phyloP scores from a whole-genome alignment of 2,797 vertebrate species.

The Toxotes lorentzi region DNA sequence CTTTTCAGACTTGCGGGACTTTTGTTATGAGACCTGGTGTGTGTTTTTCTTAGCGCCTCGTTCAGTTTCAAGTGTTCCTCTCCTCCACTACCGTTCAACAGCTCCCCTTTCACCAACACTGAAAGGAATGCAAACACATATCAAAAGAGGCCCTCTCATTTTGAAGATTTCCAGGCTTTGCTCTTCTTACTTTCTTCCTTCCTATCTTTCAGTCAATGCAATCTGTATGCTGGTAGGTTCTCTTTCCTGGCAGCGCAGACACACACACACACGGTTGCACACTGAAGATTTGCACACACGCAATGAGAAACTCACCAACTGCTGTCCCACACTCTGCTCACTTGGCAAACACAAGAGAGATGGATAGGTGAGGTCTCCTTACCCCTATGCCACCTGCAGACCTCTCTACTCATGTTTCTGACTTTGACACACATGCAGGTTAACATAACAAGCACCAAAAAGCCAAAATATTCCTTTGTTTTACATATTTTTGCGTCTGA shows the following conservation, averaged over 20 bases:
- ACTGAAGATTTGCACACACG: constrained; percentile 18
- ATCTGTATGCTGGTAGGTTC: constrained; percentile 74
- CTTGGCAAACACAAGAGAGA: constrained; percentile 56
- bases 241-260: constrained; percentile 57
- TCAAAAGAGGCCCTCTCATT: constrained; percentile 77
- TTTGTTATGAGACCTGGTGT: constrained; percentile 74
- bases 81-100: constrained; percentile 74
- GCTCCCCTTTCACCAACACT: constrained; percentile 81
- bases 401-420: constrained; percentile 71
- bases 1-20: constrained; percentile 37
- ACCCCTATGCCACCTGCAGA: constrained; percentile 74
- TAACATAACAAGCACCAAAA: constrained; percentile 55
- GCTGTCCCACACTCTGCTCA: constrained; percentile 66
- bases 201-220: constrained; percentile 70
- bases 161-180: constrained; percentile 76
- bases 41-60: constrained; percentile 80
- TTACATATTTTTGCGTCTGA: constrained; percentile 44
- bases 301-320: constrained; percentile 48
- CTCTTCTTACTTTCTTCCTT: constrained; percentile 72
- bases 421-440: constrained; percentile 66
- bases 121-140: constrained; percentile 86
- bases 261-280: constrained; percentile 2
- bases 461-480: constrained; percentile 61
- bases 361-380: constrained; percentile 62
- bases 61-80: constrained; percentile 77